Base-by-base conservation (phyloP, 2,888 invertebrate genomes). In the Caenorhabditis plicata region DNA sequence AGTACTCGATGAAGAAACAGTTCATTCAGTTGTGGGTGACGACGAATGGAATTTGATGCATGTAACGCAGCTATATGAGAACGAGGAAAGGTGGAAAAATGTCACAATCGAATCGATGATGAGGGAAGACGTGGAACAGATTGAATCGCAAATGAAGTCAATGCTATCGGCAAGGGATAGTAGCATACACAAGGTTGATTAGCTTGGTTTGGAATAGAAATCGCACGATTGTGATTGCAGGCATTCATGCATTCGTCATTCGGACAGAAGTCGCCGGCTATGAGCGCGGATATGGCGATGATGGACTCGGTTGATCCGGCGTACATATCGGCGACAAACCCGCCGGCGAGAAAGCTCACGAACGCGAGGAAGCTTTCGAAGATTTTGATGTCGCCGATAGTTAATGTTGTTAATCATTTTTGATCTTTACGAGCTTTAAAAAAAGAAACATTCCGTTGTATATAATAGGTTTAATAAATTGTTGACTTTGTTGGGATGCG, bases 21-120 rank as follows among this genome's bases (percentile, higher is more conserved):
- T 61, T 36, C 43, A 47, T 27, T 48, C 40, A 20, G 40, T 47
- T 0, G 48, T 61, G 7, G 61, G 61, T 4, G 51, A 61, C 22
- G 46, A 49, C 17, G 60, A 60, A 32, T 60, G 60, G 60, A 60
- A 22, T 29, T 17, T 54, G n/a, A 25, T 32, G 15, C 60, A 54
- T 19, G 43, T 60, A 5, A 32, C 54, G 11, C 44, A 58, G 48
- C 36, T 61, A 27, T 61, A 61, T 44, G 25, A 26, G 27, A 33
- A 11, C 27, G 61, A 55, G n/a, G 55, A 61, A 17, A 47, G 45
- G 23, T 61, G 61, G 61, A 38, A 44, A 23, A 45, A 40, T 27
- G 55, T 61, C n/a, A 43, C 27, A 1, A 44, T 61, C 17, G 61
- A 61, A 23, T 43, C 51, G 0, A 26, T 32, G 11, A 32, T 32